Conservation (phyloP, 2,113 vertebrate genomes). For the Thalassoma bifasciatum region DNA sequence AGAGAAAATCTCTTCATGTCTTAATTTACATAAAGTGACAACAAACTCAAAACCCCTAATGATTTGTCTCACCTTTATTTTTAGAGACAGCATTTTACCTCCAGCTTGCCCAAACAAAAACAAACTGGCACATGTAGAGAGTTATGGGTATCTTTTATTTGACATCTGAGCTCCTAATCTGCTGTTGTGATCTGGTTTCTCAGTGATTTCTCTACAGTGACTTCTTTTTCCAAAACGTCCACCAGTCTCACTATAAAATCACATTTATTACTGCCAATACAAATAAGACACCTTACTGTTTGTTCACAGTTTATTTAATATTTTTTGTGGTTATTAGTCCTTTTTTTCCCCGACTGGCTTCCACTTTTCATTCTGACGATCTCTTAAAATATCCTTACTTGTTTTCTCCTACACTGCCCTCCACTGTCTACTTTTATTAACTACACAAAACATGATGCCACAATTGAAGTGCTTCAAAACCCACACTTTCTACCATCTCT, state of each 20-base stretch:
- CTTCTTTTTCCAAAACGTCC: conserved; percentile 1
- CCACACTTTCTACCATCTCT: no score
- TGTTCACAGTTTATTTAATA: no score
- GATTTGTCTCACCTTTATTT: conserved; percentile 14
- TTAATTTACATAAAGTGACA: no score
- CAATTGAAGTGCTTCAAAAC: no score
- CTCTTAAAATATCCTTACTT: background rate
- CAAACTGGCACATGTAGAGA: conserved; percentile 3
- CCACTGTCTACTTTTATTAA: conserved; percentile 40
- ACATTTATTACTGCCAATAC: background rate
- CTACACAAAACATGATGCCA: conserved; percentile 13
- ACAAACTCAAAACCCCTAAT: no score
- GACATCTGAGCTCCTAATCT: background rate
- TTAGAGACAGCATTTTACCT: background rate
- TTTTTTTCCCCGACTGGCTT: no score
- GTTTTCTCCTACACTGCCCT: conserved; percentile 58
- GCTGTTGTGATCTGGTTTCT: background rate
- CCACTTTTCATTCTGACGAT: background rate
- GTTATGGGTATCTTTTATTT: background rate
- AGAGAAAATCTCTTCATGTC: no score
- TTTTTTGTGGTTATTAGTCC: no score
- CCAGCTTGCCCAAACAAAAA: background rate
- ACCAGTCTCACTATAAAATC: background rate
- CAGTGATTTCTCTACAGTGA: background rate
- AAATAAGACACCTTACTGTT: background rate